These are phyloP conservation scores for Volucella bombylans DNA, from an alignment of 2,888 invertebrate genomes.

Conservation along the genomic window DNA sequence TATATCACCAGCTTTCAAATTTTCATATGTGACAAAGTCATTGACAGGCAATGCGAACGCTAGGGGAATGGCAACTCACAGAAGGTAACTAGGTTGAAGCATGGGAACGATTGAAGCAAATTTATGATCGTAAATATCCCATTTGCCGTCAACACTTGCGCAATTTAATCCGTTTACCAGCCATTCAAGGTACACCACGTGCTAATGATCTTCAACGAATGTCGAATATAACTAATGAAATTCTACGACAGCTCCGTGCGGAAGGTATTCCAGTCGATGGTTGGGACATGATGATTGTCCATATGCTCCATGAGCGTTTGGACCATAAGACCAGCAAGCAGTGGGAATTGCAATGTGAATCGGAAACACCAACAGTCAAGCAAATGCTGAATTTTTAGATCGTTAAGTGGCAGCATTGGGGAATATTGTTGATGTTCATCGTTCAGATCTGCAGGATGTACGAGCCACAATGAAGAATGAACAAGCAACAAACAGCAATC, in stretches of 20 bases:
- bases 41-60: conserved; percentile 29
- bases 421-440: neutral
- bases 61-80: conserved; percentile 2
- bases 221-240: neutral
- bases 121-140: too few relatives aligned
- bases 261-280: too few relatives aligned
- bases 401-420: neutral
- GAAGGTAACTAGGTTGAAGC: too few relatives aligned
- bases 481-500: neutral
- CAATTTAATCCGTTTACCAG: too few relatives aligned
- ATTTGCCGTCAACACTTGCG: too few relatives aligned
- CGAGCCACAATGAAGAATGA: conserved; percentile 1
- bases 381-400: neutral
- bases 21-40: conserved; percentile 32
- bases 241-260: neutral
- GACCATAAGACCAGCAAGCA: neutral
- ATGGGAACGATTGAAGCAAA: too few relatives aligned
- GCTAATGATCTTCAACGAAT: conserved; percentile 7
- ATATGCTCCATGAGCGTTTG: conserved; percentile 41
- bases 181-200: neutral
- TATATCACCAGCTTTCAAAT: conserved; percentile 6
- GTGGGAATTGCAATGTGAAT: neutral
- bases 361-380: neutral
- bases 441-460: neutral
- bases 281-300: conserved; percentile 42